These are phyloP conservation scores for Saguinus oedipus DNA, from an alignment of 2,797 vertebrate genomes.

Conservation along the genomic window DNA sequence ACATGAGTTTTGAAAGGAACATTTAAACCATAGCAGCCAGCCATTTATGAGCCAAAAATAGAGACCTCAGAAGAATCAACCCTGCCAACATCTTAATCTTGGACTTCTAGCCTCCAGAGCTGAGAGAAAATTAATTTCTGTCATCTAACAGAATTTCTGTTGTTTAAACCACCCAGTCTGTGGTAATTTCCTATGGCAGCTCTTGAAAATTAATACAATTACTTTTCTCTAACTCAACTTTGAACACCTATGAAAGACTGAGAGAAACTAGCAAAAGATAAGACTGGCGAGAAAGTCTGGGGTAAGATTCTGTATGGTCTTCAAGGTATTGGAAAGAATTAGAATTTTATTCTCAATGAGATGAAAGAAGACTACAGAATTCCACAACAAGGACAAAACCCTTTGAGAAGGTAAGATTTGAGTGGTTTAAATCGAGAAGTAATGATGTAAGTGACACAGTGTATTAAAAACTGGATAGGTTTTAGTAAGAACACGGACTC, in stretches of 20 bases:
- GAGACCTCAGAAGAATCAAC: neutral
- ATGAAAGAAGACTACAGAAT: neutral
- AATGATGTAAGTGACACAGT: neutral
- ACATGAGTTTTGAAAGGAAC: neutral
- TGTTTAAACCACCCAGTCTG: neutral
- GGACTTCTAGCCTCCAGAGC: neutral
- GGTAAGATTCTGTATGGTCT: neutral
- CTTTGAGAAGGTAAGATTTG: neutral
- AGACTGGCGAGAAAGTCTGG: neutral
- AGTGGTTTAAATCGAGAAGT: neutral
- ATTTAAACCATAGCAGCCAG: neutral
- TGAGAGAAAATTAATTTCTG: neutral
- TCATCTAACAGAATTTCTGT: neutral
- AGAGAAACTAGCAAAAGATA: neutral
- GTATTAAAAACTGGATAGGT: constrained; percentile 10
- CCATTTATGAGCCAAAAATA: neutral
- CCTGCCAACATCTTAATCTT: neutral
- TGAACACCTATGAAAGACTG: neutral
- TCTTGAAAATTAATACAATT: neutral
- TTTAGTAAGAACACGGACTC: neutral
- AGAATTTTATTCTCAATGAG: neutral
- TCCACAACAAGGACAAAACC: neutral
- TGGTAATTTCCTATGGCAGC: neutral
- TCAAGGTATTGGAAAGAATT: neutral
- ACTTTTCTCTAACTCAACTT: neutral